A percentile compares a stretch with the other conserved stretches of the same genome.
Conservation (phyloP, 2,113 vertebrate species). For the Aramus guarauna region DNA sequence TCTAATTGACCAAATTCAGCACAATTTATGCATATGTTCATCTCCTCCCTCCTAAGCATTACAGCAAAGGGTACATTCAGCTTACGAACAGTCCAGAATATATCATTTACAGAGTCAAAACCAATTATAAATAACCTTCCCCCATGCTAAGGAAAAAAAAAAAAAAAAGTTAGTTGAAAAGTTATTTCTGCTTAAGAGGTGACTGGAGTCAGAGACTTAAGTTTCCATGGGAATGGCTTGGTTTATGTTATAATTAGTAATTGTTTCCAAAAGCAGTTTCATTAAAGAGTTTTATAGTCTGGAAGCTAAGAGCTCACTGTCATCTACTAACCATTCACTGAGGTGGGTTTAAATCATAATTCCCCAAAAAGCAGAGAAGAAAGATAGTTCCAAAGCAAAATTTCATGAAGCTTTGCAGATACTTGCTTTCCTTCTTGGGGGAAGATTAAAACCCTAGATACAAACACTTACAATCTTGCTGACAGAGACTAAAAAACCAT, state of each 20-base stretch:
- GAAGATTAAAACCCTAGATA: background rate
- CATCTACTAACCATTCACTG: background rate
- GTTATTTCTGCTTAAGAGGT: constrained; percentile 25
- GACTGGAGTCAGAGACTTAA: background rate
- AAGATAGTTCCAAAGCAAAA: background rate
- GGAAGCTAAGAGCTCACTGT: background rate
- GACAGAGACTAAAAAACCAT: background rate
- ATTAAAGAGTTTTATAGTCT: background rate
- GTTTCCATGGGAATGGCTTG: constrained; percentile 15
- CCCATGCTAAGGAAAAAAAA: background rate
- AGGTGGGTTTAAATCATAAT: background rate
- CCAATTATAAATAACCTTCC: background rate
- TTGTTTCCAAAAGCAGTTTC: background rate
- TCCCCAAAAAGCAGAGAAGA: background rate
- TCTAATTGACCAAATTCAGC: background rate
- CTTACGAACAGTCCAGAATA: background rate
- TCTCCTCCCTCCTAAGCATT: background rate
- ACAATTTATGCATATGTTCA: background rate
- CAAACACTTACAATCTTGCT: background rate
- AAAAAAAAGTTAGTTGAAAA: background rate
- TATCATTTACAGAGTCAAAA: background rate
- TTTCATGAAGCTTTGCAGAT: background rate
- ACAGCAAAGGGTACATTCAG: background rate
- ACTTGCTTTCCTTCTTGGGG: background rate
- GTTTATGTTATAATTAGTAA: background rate